phyloP scores from a whole-genome alignment of 2,888 invertebrate genomes.

The Rhamphomyia laevipes region DNA sequence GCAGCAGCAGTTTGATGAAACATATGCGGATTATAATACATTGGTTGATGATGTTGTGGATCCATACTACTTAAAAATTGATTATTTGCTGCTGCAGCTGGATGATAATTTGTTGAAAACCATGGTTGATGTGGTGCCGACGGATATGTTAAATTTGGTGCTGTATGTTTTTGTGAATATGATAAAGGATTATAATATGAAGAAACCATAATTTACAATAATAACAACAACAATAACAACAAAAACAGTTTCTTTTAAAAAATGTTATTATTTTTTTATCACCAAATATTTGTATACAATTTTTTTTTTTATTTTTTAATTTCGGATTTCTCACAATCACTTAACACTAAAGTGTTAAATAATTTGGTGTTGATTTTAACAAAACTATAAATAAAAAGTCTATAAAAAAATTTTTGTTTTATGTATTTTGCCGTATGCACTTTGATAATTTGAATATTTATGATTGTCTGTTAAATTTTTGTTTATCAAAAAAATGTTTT shows the following conservation, averaged over 20 bases:
- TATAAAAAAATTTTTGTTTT: no score
- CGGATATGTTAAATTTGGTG: slow-evolving; percentile 43
- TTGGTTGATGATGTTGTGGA: slow-evolving; percentile 35
- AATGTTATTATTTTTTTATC: no score
- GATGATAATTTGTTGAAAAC: slow-evolving; percentile 41
- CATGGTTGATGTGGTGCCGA: slow-evolving; percentile 30
- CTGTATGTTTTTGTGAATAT: slow-evolving; percentile 52
- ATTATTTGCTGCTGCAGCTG: slow-evolving; percentile 27
- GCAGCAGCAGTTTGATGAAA: slow-evolving; percentile 38
- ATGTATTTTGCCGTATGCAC: no score
- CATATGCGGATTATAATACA: slow-evolving; percentile 40
- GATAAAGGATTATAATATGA: slow-evolving; percentile 57
- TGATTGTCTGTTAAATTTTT: neutral
- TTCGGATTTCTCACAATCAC: neutral
- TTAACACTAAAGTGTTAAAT: neutral
- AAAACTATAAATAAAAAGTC: no score
- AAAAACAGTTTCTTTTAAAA: no score
- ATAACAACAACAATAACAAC: no score
- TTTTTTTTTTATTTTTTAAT: neutral
- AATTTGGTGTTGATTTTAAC: neutral
- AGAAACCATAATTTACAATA: slow-evolving; percentile 47
- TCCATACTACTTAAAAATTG: slow-evolving; percentile 38
- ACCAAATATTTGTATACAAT: no score
- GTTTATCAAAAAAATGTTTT: neutral
- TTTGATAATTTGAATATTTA: neutral